Evolutionary conservation across 2,888 invertebrate genomes (phyloP), one percentile per base, ranked within the genome.

Genomic region (Trachelus tabidus): DNA sequence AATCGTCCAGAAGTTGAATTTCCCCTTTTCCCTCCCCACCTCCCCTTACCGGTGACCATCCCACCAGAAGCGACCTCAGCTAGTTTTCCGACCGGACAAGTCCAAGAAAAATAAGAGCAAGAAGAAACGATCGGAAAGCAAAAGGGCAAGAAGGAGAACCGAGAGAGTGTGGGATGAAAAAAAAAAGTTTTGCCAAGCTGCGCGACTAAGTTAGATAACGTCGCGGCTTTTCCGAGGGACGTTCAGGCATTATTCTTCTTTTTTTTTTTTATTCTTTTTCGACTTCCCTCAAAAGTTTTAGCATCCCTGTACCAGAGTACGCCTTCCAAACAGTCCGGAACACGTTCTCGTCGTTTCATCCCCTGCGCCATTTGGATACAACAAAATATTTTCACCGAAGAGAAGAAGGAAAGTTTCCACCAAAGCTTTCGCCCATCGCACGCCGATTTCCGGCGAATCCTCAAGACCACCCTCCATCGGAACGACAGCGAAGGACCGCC

Each of bases 141-240:
- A 1, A 56, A 56, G 40, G 1, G 15, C 23, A 6, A 23, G 23
- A 23, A 23, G 23, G 40, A 56, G 23, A 56, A 56, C 23, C 6
- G 23, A 56, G 40, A 23, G 23, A 9, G 71, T 30, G 69, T 30
- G 23, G 35, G 34, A 15, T n/a, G 35, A 30, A 73, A 34, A 34
- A 73, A 73, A 73, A 73, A 35, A 35, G 34, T 30, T 73, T 34
- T n/a, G 35, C n/a, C 74, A 73, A 73, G 74, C n/a, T 34, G 74
- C 71, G 71, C 71, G 34, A 73, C 74, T 11, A 73, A 73, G 34
- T 73, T 73, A 73, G 74, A 73, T 73, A 73, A 73, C 74, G 31
- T 6, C 23, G 35, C 34, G 74, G 74, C 74, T 73, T 73, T 71
- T 35, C 35, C 34, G 23, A 73, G 34, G n/a, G 35, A 73, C 34